Evolutionary conservation across 2,113 vertebrate genomes (phyloP).

Genomic region (Tenrec ecaudatus): DNA sequence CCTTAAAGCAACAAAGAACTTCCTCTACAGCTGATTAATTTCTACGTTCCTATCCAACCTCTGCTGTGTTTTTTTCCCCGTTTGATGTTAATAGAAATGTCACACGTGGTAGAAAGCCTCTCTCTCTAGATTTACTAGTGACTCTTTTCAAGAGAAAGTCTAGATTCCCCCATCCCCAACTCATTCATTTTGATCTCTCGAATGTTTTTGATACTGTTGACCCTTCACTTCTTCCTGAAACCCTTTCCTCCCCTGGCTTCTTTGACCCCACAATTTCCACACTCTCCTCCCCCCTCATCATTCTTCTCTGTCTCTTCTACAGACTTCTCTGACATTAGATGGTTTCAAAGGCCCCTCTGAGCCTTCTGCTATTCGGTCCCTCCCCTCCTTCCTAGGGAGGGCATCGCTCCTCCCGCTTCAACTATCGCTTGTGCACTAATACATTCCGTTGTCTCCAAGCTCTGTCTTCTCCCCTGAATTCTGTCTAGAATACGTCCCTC

Average conservation of each 20-base stretch:
- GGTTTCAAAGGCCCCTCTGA: neutral
- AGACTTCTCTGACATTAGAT: neutral
- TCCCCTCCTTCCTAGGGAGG: neutral
- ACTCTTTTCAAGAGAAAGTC: constrained; percentile 18
- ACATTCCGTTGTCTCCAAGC: neutral
- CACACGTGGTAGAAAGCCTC: neutral
- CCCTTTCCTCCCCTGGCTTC: neutral
- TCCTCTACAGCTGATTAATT: constrained; percentile 10
- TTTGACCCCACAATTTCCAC: neutral
- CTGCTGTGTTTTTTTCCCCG: neutral
- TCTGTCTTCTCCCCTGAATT: neutral
- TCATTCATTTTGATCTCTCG: neutral
- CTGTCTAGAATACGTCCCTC: neutral
- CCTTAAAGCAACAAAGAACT: neutral
- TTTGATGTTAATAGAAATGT: constrained; percentile 41
- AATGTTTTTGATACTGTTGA: neutral
- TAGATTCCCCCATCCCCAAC: neutral
- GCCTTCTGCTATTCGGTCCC: neutral
- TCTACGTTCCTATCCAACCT: constrained; percentile 4
- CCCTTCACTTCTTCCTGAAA: neutral
- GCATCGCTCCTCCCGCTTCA: neutral
- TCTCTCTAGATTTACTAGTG: neutral
- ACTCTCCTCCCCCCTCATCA: neutral
- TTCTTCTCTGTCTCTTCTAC: neutral
- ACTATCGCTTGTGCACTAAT: neutral